A percentile compares a stretch with the other conserved stretches of the same genome.
These are phyloP conservation scores for Zingel zingel DNA, from an alignment of 2,113 vertebrate species.

Conservation along the genomic window DNA sequence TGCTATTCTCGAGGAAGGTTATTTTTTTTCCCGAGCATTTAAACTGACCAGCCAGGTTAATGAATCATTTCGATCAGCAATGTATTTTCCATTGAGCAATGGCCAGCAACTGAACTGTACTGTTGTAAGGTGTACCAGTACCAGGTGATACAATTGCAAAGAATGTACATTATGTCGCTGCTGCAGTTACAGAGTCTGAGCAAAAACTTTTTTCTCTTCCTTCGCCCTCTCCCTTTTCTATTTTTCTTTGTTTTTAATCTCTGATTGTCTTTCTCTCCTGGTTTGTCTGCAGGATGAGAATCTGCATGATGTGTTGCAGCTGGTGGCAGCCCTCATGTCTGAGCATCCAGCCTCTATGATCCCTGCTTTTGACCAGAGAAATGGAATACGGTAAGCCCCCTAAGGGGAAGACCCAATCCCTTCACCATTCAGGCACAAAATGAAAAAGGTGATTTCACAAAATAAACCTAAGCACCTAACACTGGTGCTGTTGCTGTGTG, in stretches of 20 bases:
- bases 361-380: conserved; percentile 97
- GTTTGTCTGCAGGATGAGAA: conserved; percentile 92
- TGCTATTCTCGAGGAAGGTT: conserved; percentile 5
- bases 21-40: neutral
- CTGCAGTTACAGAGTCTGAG: conserved; percentile 14
- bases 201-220: neutral
- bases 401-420: conserved; percentile 19
- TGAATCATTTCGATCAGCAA: conserved; percentile 7
- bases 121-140: neutral
- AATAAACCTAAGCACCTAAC: conserved; percentile 41
- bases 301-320: conserved; percentile 96
- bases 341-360: conserved; percentile 98
- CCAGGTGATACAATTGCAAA: neutral
- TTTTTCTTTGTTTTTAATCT: neutral
- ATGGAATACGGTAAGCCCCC: conserved; percentile 93
- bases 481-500: conserved; percentile 19
- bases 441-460: conserved; percentile 49
- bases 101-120: neutral
- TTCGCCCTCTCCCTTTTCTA: neutral
- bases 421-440: conserved; percentile 40
- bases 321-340: conserved; percentile 98
- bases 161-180: neutral
- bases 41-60: neutral
- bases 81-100: neutral
- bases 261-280: conserved; percentile 1